Base-by-base conservation (phyloP, 2,113 vertebrate genomes). In the Scalopus aquaticus region DNA sequence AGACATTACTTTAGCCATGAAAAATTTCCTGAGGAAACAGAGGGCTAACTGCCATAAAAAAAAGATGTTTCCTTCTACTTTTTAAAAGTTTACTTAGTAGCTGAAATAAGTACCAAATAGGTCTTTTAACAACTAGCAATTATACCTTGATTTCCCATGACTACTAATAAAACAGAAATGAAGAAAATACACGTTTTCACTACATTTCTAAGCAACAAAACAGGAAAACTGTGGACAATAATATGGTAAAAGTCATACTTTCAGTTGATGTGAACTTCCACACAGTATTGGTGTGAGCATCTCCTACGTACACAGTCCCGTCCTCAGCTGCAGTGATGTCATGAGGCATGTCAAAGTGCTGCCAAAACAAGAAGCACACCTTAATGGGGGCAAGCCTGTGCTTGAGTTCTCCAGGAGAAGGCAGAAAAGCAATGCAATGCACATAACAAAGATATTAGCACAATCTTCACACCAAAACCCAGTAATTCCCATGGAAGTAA, bases 291-390 rank as follows among this genome's bases (percentile, higher is more conserved):
- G 97, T 97, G 30, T 97, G 98, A 44, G 98, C 99, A 5, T 99
- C 99, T 67, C 99, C 99, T 3, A 99, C 95, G 17, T 99, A 99
- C 1, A 99, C 98, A 1, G 96, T 98, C 64, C 98, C 99, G 0
- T 99, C 99, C 91, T 97, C 98, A 32, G 98, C 98, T 5, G 98
- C 99, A 16, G 98, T 98, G 2, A 99, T 97, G 94, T 99, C 99
- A 35, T 99, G 99, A 74, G 99, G 99, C 99, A 99, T 99, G 96
- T 98, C 98, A 91, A 99, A 99, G 60, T 97, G 98, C 99, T 99
- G 98, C 30, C 84, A 92, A 96, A 44, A 94, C 1, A 97, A 90
- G 65, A 82, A 92, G 81, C 32, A 94, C 6, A 62, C 0, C 11
- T 97, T 74, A 96, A 12, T 9, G 24, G 16, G 60, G 37, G 3